Conservation (phyloP, 1,140 invertebrate genomes). For the Drosophila rufa region DNA sequence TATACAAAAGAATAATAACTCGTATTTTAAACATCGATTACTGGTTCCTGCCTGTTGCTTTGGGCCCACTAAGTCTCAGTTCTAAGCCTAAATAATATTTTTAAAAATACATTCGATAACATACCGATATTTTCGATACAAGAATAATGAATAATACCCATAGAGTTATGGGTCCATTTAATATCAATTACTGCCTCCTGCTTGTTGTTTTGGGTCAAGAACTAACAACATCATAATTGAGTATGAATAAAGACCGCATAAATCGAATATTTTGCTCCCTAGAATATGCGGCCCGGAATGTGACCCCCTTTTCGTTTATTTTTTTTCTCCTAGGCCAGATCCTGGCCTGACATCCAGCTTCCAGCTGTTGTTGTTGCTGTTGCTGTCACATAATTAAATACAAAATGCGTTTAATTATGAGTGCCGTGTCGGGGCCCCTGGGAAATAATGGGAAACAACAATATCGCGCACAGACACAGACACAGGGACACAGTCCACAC, state of each 20-base stretch:
- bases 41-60: no score
- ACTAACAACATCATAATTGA: background rate
- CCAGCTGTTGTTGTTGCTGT: slow-evolving; percentile 2
- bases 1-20: no score
- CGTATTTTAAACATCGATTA: no score
- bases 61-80: no score
- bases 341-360: background rate
- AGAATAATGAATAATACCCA: no score
- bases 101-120: no score
- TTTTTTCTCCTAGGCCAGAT: background rate
- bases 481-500: slow-evolving; percentile 1
- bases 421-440: slow-evolving; percentile 44
- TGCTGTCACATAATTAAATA: slow-evolving; percentile 55
- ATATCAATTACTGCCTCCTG: no score
- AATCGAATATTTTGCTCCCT: background rate
- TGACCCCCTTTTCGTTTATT: background rate
- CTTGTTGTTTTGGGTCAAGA: background rate
- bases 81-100: no score
- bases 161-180: no score
- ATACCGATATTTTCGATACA: no score
- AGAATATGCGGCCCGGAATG: slow-evolving; percentile 3
- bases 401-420: slow-evolving; percentile 65
- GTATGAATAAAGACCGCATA: background rate
- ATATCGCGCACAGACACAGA: slow-evolving; percentile 8
- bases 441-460: slow-evolving; percentile 54